phyloP scores from a whole-genome alignment of 2,797 vertebrate genomes.

The Amblyraja radiata region DNA sequence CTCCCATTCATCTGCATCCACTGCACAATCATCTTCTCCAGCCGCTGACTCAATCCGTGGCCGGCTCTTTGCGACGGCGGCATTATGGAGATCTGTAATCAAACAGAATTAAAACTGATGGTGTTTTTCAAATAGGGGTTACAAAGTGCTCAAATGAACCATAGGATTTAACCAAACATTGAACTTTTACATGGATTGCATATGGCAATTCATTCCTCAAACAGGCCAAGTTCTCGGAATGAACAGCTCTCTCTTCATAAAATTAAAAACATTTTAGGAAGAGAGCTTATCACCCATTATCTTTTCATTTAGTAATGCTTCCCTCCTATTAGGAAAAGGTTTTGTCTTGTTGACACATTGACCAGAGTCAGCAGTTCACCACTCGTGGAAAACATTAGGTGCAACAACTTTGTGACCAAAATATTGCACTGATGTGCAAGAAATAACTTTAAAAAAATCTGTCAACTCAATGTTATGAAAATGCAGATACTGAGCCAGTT shows the following conservation, averaged over 20 bases:
- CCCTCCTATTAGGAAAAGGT: neutral
- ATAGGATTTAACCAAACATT: neutral
- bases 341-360: neutral
- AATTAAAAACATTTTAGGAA: too few species aligned
- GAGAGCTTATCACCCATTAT: neutral
- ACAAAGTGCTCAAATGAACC: neutral
- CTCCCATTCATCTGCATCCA: constrained; percentile 15
- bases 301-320: neutral
- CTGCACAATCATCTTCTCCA: neutral
- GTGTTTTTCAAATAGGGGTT: neutral
- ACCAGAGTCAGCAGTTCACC: neutral
- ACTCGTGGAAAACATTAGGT: neutral
- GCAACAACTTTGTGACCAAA: neutral
- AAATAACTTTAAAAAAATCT: neutral
- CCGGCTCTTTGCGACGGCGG: constrained; percentile 1
- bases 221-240: too few species aligned
- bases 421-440: neutral
- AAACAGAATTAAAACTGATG: constrained; percentile 25
- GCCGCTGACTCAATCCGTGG: constrained; percentile 34
- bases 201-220: too few species aligned
- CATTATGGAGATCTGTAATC: constrained; percentile 39
- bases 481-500: neutral
- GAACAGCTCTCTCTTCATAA: neutral
- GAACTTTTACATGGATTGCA: neutral
- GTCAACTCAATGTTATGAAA: neutral